Evolutionary conservation across 1,140 invertebrate genomes (phyloP), one percentile per base, ranked within the genome.

Genomic region (Yoshiicerus persimilis): DNA sequence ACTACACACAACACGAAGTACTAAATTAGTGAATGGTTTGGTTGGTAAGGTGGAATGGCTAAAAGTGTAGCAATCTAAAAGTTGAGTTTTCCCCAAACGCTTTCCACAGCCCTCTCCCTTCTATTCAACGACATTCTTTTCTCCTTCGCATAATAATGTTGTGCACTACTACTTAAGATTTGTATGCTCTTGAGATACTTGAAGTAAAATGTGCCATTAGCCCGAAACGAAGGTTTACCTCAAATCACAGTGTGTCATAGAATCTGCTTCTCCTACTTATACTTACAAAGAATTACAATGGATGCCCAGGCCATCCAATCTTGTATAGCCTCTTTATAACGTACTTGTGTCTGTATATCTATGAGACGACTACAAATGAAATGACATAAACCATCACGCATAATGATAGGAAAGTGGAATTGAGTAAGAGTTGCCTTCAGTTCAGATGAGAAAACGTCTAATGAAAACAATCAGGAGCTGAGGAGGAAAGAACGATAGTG

Each of bases 101-200:
- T 77, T 77, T 77, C 30, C 20, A 38, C 8, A 66, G 25, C 13
- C 25, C 30, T 23, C 32, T 80, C 75, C 75, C 75, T 23, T 36
- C 30, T 80, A 34, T 36, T 36, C 75, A 80, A 8, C n/a, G n/a
- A n/a, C 30, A 36, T 80, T 80, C 75, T 80, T 13, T n/a, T 80
- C 75, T 80, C 75, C n/a, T 36, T 80, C 75, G 75, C 75, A 80
- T 80, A 80, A 80, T 80, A 80, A 80, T 80, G 75, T 80, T 80
- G 75, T 38, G 75, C 75, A 80, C 32, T 16, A 56, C 47, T 80
- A 80, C 75, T 80, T 80, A 80, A 80, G 75, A 80, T 80, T 80
- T 80, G 75, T 80, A 80, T 80, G 30, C 32, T 80, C 30, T 34
- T 30, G 32, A 80, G 75, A 32, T 80, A 80, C 75, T 80, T 80